phyloP scores from a whole-genome alignment of 64 coral and sea anemone genomes.

The Dendronephthya gigantea region DNA sequence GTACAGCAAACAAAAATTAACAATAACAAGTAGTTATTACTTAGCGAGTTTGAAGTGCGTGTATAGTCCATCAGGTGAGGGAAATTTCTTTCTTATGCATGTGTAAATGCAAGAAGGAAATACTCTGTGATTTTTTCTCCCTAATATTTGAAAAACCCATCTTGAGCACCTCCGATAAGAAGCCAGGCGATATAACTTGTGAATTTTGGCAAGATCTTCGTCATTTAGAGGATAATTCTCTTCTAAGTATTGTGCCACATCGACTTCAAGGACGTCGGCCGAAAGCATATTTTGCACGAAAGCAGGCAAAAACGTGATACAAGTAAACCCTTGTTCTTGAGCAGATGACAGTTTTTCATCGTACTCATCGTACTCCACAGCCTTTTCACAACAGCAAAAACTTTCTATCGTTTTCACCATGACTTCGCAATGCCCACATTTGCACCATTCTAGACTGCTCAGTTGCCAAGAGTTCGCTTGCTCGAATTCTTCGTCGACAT shows the following conservation, averaged over 20 bases:
- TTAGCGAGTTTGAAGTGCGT: background rate
- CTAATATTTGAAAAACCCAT: background rate
- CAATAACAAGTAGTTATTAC: too few relatives aligned
- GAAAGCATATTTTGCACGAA: background rate
- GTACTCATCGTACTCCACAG: background rate
- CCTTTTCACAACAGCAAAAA: background rate
- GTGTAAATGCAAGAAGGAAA: background rate
- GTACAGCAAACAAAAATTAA: too few relatives aligned
- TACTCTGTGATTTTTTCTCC: background rate
- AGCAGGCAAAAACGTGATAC: background rate
- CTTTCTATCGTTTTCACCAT: background rate
- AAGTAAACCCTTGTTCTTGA: background rate
- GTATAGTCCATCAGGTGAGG: background rate
- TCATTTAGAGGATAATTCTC: background rate
- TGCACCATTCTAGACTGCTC: background rate
- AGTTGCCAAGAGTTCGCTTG: background rate
- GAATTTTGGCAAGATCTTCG: background rate
- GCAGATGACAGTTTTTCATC: background rate
- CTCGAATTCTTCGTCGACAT: background rate
- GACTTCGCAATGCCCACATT: background rate
- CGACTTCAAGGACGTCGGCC: background rate
- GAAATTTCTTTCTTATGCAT: background rate
- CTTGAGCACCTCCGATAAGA: background rate
- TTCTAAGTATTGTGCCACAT: background rate
- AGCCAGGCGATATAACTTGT: background rate